Evolutionary conservation across 2,888 invertebrate species (phyloP).

Genomic region (Drosophila leonis): DNA sequence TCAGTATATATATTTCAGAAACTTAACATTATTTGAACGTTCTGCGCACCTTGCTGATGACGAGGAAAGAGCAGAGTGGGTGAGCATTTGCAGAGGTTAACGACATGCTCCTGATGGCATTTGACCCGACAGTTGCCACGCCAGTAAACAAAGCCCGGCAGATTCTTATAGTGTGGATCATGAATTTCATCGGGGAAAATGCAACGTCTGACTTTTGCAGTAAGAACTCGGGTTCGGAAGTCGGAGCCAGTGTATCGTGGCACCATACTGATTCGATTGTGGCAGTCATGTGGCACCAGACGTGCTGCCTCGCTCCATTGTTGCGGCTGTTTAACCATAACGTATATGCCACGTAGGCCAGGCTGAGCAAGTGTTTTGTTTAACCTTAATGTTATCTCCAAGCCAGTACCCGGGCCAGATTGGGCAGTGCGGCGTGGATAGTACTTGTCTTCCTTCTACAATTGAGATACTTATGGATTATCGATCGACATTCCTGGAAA

Average conservation of each 20-base stretch:
- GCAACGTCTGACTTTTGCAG: slow-evolving; percentile 71
- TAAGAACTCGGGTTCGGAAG: slow-evolving; percentile 58
- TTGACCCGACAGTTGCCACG: slow-evolving; percentile 81
- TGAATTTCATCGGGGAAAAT: slow-evolving; percentile 78
- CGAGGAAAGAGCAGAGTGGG: slow-evolving; percentile 79
- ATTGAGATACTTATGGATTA: background rate
- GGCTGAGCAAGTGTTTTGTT: slow-evolving; percentile 54
- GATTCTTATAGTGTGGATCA: slow-evolving; percentile 69
- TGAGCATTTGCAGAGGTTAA: slow-evolving; percentile 80
- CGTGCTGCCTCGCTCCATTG: slow-evolving; percentile 74
- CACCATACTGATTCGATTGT: slow-evolving; percentile 65
- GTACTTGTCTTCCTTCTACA: slow-evolving; percentile 69
- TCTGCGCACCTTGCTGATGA: slow-evolving; percentile 54
- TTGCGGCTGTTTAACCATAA: slow-evolving; percentile 79
- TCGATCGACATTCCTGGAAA: too few relatives aligned
- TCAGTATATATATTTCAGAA: background rate
- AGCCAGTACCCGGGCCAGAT: slow-evolving; percentile 79
- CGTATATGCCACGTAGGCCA: slow-evolving; percentile 64
- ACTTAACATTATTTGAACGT: fast-evolving
- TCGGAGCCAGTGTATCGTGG: slow-evolving; percentile 74
- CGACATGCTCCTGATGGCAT: slow-evolving; percentile 82
- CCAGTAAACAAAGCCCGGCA: slow-evolving; percentile 81
- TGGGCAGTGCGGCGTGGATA: slow-evolving; percentile 79
- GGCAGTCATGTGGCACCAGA: slow-evolving; percentile 61
- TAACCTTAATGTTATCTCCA: slow-evolving; percentile 62